Evolutionary conservation across 2,888 invertebrate species (phyloP), one percentile per base, ranked within the genome.

Genomic region (Dioctria linearis): DNA sequence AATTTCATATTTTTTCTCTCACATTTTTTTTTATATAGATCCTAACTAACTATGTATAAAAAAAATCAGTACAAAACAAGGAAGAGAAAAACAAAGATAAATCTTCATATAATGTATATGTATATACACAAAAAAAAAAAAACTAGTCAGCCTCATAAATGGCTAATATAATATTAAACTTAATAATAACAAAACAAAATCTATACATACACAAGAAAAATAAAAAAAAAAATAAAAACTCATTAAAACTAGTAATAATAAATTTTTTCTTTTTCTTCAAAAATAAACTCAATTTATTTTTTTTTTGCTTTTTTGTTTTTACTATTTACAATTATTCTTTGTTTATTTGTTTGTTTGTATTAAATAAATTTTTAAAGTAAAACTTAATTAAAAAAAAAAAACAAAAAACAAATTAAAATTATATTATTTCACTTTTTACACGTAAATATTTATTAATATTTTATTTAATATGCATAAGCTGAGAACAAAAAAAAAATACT

Each of bases 221-320:
- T 25, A 25, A 25, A 25, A 25, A 25, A 25, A 63, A 8, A 11
- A 63, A 76, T 6, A 75, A 57, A 57, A 25, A 8, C 11, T 61
- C 37, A 11, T 61, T 39, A 57, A 42, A 57, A 39, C n/a, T 57
- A 73, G 40, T 39, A 42, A 13, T 73, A 42, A 73, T 51, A 42
- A 54, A 59, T 13, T 67, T 46, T 11, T 71, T 25, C 1, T 25
- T 25, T 25, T 25, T 25, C 25, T 71, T 71, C 49, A 73, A 57
- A 73, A 73, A 57, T 73, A 73, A 73, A 73, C 57, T 73, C 71
- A 73, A 57, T 73, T 73, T 73, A 42, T 57, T 73, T 54, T 73
- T 54, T 73, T 61, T 25, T 61, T 57, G 37, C 5, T 73, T 73
- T 25, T 25, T 25, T 25, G 25, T 25, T 25, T 73, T 42, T 42